Evolutionary conservation across 1,140 invertebrate species (phyloP).

Genomic region (Centruroides vittatus): DNA sequence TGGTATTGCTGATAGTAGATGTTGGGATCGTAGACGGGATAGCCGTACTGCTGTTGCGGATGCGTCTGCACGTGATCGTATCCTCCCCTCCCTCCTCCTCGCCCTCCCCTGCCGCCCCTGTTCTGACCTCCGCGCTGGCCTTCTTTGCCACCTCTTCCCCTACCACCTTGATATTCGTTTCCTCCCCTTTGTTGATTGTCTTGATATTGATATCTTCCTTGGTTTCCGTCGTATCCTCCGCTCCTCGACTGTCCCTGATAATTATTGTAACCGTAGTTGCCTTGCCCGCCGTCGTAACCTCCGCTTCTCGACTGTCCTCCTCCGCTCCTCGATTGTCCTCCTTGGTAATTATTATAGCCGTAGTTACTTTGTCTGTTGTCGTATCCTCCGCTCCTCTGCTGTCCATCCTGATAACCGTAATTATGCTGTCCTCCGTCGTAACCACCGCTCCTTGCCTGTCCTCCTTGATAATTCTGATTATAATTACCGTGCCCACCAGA

Average conservation of each 20-base stretch:
- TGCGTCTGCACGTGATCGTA: conserved; percentile 4
- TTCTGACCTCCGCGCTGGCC: not conserved
- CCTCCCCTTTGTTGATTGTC: not conserved
- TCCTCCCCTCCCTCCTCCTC: not conserved
- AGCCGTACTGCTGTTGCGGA: not conserved
- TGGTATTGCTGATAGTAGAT: too few species aligned
- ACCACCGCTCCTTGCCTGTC: too few species aligned
- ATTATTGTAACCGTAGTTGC: not conserved
- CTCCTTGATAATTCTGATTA: too few species aligned
- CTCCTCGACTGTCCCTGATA: not conserved
- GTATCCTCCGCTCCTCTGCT: not conserved
- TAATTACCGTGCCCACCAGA: too few species aligned
- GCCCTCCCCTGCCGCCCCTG: not conserved
- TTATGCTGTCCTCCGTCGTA: too few species aligned
- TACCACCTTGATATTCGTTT: not conserved
- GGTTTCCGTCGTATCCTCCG: not conserved
- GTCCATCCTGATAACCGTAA: too few species aligned
- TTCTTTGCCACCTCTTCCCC: not conserved
- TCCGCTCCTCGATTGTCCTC: not conserved
- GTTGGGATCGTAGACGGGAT: conserved; percentile 26
- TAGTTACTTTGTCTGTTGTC: not conserved
- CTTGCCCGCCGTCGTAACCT: not conserved
- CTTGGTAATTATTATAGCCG: not conserved
- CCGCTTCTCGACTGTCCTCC: not conserved
- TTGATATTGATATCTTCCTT: not conserved